A percentile compares a stretch with the other conserved stretches of the same genome.
Conservation (phyloP, 2,797 vertebrate genomes). For the Ateles fusciceps region DNA sequence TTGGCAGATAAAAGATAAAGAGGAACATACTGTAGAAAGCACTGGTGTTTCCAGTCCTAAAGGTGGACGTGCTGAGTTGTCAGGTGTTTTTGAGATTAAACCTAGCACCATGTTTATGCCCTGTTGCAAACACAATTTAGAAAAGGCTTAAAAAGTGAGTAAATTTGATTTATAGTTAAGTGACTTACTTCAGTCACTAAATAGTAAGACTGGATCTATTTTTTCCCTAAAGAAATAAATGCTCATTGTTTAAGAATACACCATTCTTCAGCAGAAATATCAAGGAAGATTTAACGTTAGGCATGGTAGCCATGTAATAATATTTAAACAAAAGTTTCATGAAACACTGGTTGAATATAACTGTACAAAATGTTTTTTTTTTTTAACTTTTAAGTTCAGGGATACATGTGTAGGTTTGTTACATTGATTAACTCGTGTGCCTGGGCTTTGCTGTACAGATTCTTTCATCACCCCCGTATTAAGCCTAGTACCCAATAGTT, state of each 20-base stretch:
- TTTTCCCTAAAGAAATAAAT: neutral
- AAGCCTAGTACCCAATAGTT: neutral
- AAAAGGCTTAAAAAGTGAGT: neutral
- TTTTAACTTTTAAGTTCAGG: neutral
- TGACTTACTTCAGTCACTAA: neutral
- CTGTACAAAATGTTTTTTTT: neutral
- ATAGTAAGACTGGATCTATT: neutral
- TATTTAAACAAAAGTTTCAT: neutral
- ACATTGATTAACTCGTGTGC: neutral
- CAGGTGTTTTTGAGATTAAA: neutral
- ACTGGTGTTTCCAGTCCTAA: neutral
- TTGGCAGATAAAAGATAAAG: conserved; percentile 49
- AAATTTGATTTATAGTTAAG: neutral
- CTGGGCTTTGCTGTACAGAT: neutral
- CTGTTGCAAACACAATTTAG: neutral
- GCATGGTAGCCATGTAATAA: neutral
- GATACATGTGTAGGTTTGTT: neutral
- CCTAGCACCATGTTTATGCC: neutral
- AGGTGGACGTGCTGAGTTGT: neutral
- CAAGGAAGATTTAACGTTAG: neutral
- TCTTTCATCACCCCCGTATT: neutral
- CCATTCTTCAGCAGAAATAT: neutral
- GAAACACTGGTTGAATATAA: neutral
- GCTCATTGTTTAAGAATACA: neutral
- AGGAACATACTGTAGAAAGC: neutral